A percentile compares a stretch with the other conserved stretches of the same genome.
Evolutionary conservation across 2,888 invertebrate species (phyloP).

Genomic region (Itoplectis maculator): DNA sequence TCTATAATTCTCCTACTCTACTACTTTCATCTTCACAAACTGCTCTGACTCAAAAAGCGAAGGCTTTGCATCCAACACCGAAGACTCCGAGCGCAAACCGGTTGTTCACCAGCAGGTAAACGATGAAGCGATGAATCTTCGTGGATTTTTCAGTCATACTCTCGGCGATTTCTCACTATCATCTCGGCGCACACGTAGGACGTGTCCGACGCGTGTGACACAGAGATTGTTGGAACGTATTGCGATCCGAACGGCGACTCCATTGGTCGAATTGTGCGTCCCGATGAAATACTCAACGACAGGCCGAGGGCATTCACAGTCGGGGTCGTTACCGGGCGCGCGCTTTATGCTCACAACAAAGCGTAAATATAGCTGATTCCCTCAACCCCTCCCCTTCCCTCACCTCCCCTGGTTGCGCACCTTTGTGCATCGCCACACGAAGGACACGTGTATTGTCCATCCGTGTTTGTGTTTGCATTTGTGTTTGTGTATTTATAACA

Average conservation of each 20-base stretch:
- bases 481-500: slow-evolving; percentile 59
- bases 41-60: too few species aligned
- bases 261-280: slow-evolving; percentile 68
- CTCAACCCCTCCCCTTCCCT: too few species aligned
- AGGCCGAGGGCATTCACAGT: slow-evolving; percentile 74
- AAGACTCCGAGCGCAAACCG: too few species aligned
- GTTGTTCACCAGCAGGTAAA: background rate
- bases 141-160: slow-evolving; percentile 43
- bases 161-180: slow-evolving; percentile 55
- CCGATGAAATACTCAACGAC: slow-evolving; percentile 81
- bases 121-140: slow-evolving; percentile 62
- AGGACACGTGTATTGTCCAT: slow-evolving; percentile 53
- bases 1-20: too few species aligned
- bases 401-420: slow-evolving; percentile 77
- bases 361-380: slow-evolving; percentile 82
- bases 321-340: slow-evolving; percentile 77
- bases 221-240: slow-evolving; percentile 71
- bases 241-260: slow-evolving; percentile 68
- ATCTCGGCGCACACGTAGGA: slow-evolving; percentile 49
- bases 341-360: slow-evolving; percentile 81
- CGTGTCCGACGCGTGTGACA: slow-evolving; percentile 59
- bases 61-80: background rate
- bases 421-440: slow-evolving; percentile 78
- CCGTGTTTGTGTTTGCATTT: too few species aligned
- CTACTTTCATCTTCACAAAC: background rate